These are phyloP conservation scores for Holotrichia oblita DNA, from an alignment of 1,140 invertebrate genomes.

Conservation along the genomic window DNA sequence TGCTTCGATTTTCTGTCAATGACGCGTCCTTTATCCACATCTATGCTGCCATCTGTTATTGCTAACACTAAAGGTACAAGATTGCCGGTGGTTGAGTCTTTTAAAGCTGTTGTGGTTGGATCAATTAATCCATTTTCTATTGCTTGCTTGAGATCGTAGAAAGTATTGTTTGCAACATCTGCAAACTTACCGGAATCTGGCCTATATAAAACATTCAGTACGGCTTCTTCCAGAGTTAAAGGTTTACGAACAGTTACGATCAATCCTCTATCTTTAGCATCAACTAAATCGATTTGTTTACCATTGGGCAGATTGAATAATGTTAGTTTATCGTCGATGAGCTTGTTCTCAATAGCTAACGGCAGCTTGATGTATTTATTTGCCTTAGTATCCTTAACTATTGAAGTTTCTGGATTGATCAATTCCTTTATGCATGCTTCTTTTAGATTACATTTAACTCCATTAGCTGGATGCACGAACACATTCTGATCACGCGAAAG, in stretches of 20 bases:
- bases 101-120: constrained; percentile 77
- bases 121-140: constrained; percentile 79
- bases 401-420: constrained; percentile 81
- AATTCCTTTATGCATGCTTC: constrained; percentile 82
- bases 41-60: constrained; percentile 83
- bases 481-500: constrained; percentile 76
- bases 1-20: constrained; percentile 81
- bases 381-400: constrained; percentile 77
- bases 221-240: constrained; percentile 79
- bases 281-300: constrained; percentile 72
- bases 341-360: constrained; percentile 76
- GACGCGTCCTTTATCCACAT: constrained; percentile 78
- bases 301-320: constrained; percentile 73
- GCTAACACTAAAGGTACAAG: constrained; percentile 77
- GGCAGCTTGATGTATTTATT: constrained; percentile 78
- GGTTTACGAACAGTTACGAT: constrained; percentile 78
- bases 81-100: constrained; percentile 77
- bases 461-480: constrained; percentile 85
- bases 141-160: constrained; percentile 75
- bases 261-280: constrained; percentile 76
- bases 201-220: constrained; percentile 79
- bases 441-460: constrained; percentile 79
- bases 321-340: constrained; percentile 79
- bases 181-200: constrained; percentile 81
- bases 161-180: constrained; percentile 77